Evolutionary conservation across 1,140 invertebrate genomes (phyloP).

Genomic region (Linepithema humile): DNA sequence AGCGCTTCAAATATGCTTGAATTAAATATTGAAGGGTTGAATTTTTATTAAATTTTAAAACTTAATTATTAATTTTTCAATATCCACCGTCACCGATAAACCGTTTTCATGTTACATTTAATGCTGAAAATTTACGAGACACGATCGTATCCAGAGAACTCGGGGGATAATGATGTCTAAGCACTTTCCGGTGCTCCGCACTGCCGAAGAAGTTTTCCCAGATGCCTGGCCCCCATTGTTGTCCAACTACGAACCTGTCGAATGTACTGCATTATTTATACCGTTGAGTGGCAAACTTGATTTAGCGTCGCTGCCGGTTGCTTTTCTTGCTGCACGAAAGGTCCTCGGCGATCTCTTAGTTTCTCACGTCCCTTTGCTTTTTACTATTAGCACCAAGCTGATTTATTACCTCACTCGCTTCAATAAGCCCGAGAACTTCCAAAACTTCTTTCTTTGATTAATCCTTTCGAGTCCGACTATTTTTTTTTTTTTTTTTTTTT

Average conservation of each 20-base stretch:
- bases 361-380: constrained; percentile 10
- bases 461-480: constrained; percentile 7
- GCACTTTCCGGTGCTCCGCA: not conserved
- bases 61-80: too few relatives aligned
- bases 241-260: constrained; percentile 25
- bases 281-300: constrained; percentile 56
- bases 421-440: constrained; percentile 19
- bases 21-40: not conserved
- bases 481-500: not conserved
- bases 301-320: constrained; percentile 12
- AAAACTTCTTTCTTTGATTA: constrained; percentile 19
- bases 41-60: too few relatives aligned
- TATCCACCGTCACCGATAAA: not conserved
- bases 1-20: not conserved
- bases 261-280: constrained; percentile 51
- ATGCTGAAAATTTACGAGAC: not conserved
- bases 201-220: constrained; percentile 4
- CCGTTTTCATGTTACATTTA: not conserved
- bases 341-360: constrained; percentile 20
- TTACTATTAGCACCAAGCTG: constrained; percentile 16
- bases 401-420: constrained; percentile 45
- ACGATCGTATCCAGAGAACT: not conserved
- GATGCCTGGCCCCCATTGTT: not conserved
- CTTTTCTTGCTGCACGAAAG: constrained; percentile 28
- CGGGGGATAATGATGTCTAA: constrained; percentile 3